phyloP scores from a whole-genome alignment of 2,113 vertebrate genomes.

The Laticauda colubrina region DNA sequence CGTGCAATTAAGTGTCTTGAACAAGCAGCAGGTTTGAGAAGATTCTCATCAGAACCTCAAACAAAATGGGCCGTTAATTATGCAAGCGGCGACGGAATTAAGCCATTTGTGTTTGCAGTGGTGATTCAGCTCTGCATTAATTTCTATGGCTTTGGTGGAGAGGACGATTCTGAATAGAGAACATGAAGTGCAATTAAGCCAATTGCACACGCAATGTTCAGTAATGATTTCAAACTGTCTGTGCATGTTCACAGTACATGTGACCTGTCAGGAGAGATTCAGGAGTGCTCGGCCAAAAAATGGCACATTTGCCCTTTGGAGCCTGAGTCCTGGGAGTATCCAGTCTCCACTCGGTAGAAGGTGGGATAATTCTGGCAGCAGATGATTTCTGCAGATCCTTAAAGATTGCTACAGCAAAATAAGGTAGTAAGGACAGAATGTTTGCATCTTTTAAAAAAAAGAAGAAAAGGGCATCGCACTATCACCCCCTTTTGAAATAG shows the following conservation, averaged over 20 bases:
- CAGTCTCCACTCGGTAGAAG: not conserved
- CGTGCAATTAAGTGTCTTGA: not conserved
- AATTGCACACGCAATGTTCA: not conserved
- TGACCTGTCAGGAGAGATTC: not conserved
- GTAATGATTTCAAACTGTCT: not conserved
- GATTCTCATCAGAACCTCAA: not conserved
- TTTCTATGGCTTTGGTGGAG: not conserved
- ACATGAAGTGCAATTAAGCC: slow-evolving; percentile 22
- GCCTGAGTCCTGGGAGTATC: not conserved
- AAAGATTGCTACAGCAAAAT: not conserved
- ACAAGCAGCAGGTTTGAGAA: not conserved
- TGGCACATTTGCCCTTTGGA: not conserved
- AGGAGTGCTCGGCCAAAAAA: not conserved
- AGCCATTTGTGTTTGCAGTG: slow-evolving; percentile 5
- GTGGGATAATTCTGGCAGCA: not conserved
- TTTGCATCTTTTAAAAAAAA: not conserved
- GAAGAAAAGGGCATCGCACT: not conserved
- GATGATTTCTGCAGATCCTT: not conserved
- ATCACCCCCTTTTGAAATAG: not conserved
- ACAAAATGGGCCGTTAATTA: not conserved
- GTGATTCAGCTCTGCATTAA: not conserved
- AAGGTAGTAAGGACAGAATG: too few species aligned
- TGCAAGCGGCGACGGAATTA: not conserved
- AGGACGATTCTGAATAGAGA: not conserved
- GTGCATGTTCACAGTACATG: not conserved